Percentiles rank a stretch among this genome's conserved stretches.
These are phyloP conservation scores for Cardinalis cardinalis DNA, from an alignment of 2,113 vertebrate species.

Conservation along the genomic window DNA sequence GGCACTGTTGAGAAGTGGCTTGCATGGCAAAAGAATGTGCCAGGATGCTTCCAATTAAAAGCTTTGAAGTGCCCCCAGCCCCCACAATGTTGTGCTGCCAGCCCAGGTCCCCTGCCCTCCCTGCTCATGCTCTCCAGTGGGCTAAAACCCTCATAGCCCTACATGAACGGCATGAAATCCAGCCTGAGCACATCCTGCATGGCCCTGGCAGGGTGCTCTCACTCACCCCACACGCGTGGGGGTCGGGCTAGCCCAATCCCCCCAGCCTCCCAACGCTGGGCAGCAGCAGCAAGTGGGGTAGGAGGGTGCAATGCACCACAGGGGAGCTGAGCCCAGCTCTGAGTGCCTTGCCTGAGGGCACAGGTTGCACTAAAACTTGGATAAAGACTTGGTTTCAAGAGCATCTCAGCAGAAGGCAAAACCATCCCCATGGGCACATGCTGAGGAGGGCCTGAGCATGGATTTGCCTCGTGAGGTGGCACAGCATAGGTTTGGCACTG, in stretches of 20 bases:
- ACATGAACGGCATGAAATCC: neutral
- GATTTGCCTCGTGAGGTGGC: neutral
- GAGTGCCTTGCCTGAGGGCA: neutral
- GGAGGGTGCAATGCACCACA: neutral
- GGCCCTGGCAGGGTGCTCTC: neutral
- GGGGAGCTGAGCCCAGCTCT: neutral
- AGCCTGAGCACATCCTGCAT: neutral
- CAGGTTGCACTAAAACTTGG: slow-evolving; percentile 8
- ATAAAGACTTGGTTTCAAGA: neutral
- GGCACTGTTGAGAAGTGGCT: slow-evolving; percentile 6
- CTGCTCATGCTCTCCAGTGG: neutral
- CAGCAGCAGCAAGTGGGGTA: neutral
- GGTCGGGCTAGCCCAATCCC: too few species aligned
- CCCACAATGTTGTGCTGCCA: neutral
- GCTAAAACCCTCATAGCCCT: neutral
- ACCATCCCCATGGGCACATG: neutral
- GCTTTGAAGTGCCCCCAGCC: neutral
- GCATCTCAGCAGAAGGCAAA: neutral
- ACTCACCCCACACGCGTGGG: neutral
- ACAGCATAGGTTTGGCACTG: neutral
- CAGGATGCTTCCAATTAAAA: slow-evolving; percentile 38
- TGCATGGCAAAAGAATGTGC: slow-evolving; percentile 11
- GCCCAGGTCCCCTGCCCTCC: neutral
- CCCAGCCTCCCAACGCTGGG: neutral
- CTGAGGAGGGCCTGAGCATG: neutral